Evolutionary conservation across 2,888 invertebrate species (phyloP), one percentile per base, ranked within the genome.

Genomic region (Amblyteles armatorius): DNA sequence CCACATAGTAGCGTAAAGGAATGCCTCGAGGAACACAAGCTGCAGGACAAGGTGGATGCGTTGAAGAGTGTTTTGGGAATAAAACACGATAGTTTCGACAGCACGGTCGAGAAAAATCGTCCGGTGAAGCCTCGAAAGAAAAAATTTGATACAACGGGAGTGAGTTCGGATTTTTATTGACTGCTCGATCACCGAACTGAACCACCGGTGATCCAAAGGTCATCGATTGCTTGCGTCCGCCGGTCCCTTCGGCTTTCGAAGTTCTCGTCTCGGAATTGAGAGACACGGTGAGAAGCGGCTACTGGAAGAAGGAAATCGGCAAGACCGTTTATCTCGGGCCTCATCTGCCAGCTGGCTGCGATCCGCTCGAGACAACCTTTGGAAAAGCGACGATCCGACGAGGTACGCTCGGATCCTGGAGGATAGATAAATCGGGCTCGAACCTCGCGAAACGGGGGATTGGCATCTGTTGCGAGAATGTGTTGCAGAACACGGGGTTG

Each of bases 251-350:
- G n/a, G 91, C 94, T 88, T 95, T 94, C 86, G 94, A 94, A 89
- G 93, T 94, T 52, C 85, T 95, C 29, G 91, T 94, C n/a, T 91
- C 91, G 7, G 95, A 95, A 86, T 90, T 95, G 69, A 93, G 92
- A 87, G 94, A 95, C 85, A 94, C 95, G 1, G 90, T 94, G n/a
- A 94, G 94, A 87, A 91, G 91, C 48, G 94, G 94, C 16, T 94
- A 94, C 82, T 95, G 94, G 94, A 93, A 94, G 71, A 92, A 93
- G 86, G 91, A 94, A 86, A 84, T 94, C 19, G 95, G 95, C 40
- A 94, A 91, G 89, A 88, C 90, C 13, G 91, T 93, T 69, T 94
- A 95, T 91, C 93, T 93, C 26, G 88, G 91, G 74, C 92, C 94
- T 3, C 93, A 94, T 67, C 90, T 95, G 50, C 95, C 95, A 3